A percentile compares a stretch with the other conserved stretches of the same genome.
Conservation (phyloP, 1,140 invertebrate species). For the Tetranychus urticae region DNA sequence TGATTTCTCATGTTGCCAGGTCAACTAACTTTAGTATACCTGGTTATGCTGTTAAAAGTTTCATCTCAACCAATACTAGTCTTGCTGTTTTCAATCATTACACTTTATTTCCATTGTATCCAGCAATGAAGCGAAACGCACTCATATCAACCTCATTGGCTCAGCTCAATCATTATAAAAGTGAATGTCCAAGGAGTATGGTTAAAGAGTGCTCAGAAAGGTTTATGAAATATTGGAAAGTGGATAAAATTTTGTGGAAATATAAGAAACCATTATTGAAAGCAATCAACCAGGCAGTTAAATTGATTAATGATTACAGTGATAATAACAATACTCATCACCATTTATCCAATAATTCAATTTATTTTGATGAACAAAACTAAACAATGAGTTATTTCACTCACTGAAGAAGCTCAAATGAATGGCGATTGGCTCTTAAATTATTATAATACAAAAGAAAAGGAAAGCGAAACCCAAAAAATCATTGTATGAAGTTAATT, state of each 20-base stretch:
- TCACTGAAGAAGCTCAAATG: too few species aligned
- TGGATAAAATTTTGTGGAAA: slow-evolving; percentile 7
- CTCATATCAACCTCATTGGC: slow-evolving; percentile 23
- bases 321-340: too few species aligned
- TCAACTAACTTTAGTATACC: slow-evolving; percentile 31
- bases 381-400: too few species aligned
- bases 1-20: slow-evolving; percentile 18
- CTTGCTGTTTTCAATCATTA: slow-evolving; percentile 49
- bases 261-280: slow-evolving; percentile 9
- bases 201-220: slow-evolving; percentile 10
- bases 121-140: slow-evolving; percentile 26
- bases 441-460: too few species aligned
- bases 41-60: slow-evolving; percentile 41
- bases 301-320: too few species aligned
- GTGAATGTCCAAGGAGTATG: slow-evolving; percentile 16
- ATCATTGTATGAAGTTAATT: too few species aligned
- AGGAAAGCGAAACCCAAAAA: too few species aligned
- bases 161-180: slow-evolving; percentile 33
- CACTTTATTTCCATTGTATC: slow-evolving; percentile 31
- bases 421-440: too few species aligned
- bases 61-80: slow-evolving; percentile 34
- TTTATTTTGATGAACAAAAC: too few species aligned
- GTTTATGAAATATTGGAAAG: slow-evolving; percentile 9
- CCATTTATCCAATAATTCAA: too few species aligned
- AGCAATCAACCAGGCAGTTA: too few species aligned